Conservation (phyloP, 2,888 invertebrate genomes). For the Arctia plantaginis region DNA sequence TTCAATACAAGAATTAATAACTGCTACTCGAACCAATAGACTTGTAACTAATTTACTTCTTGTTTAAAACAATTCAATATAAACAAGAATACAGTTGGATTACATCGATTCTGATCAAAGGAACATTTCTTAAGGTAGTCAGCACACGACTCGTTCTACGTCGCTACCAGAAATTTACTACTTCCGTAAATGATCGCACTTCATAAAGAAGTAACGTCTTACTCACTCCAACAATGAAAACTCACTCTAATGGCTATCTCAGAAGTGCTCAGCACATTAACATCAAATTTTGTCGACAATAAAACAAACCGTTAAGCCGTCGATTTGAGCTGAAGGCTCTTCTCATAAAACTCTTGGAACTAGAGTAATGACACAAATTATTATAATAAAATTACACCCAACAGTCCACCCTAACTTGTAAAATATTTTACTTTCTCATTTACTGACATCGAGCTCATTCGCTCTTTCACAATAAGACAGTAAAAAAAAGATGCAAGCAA, state of each 20-base stretch:
- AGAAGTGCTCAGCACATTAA: conserved; percentile 60
- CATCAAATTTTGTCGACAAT: conserved; percentile 64
- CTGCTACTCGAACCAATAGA: neutral
- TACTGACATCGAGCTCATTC: neutral
- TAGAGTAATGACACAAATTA: conserved; percentile 57
- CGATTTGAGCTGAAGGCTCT: conserved; percentile 47
- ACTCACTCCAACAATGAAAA: conserved; percentile 42
- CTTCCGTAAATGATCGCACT: conserved; percentile 19
- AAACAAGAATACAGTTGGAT: no score
- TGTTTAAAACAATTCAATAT: neutral
- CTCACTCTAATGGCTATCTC: conserved; percentile 46
- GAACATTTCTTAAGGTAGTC: neutral
- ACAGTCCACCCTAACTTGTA: conserved; percentile 57
- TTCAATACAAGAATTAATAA: no score
- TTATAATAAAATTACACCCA: conserved; percentile 71
- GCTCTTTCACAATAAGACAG: neutral
- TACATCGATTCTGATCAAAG: neutral
- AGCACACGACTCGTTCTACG: neutral
- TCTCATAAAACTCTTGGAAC: conserved; percentile 56
- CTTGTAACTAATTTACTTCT: neutral
- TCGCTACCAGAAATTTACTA: conserved; percentile 11
- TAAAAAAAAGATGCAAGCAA: neutral
- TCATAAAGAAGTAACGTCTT: conserved; percentile 27
- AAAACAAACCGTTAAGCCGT: conserved; percentile 66
- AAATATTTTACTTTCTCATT: conserved; percentile 58